These are phyloP conservation scores for Plagodis dolabraria DNA, from an alignment of 2,888 invertebrate genomes.

Conservation along the genomic window DNA sequence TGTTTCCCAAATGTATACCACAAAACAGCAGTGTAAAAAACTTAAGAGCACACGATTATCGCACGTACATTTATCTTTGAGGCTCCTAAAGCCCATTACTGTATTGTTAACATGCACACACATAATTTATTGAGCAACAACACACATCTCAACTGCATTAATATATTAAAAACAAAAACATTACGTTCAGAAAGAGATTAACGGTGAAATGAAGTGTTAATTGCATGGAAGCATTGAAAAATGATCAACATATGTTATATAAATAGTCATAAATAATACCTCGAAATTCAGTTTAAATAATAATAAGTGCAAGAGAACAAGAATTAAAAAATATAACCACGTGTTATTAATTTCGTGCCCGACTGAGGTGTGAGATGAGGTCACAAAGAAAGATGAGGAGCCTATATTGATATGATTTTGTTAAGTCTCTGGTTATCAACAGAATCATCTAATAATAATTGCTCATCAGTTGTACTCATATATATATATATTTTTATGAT, in stretches of 20 bases:
- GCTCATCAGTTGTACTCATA: no score
- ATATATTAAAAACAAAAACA: conserved; percentile 64
- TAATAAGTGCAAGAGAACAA: conserved; percentile 82
- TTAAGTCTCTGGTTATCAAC: no score
- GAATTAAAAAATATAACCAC: conserved; percentile 78
- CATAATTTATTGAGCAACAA: conserved; percentile 55
- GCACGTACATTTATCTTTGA: conserved; percentile 42
- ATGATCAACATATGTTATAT: conserved; percentile 85
- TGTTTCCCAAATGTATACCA: no score
- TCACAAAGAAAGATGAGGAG: conserved; percentile 58
- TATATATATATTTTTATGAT: no score
- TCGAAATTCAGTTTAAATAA: conserved; percentile 84
- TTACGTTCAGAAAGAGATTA: conserved; percentile 72
- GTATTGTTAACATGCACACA: conserved; percentile 56
- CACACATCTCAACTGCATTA: conserved; percentile 54
- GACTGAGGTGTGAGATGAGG: conserved; percentile 80
- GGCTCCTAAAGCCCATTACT: conserved; percentile 47
- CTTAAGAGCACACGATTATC: conserved; percentile 15
- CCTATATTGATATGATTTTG: conserved; percentile 11
- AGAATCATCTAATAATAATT: no score
- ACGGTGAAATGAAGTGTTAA: conserved; percentile 83
- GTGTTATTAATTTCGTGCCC: conserved; percentile 82
- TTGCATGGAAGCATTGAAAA: conserved; percentile 83
- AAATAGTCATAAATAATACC: conserved; percentile 83
- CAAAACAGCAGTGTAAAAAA: neutral